Percentiles rank a stretch among this genome's conserved stretches.
phyloP scores from a whole-genome alignment of 2,113 vertebrate species.

The Chionodraco myersi region DNA sequence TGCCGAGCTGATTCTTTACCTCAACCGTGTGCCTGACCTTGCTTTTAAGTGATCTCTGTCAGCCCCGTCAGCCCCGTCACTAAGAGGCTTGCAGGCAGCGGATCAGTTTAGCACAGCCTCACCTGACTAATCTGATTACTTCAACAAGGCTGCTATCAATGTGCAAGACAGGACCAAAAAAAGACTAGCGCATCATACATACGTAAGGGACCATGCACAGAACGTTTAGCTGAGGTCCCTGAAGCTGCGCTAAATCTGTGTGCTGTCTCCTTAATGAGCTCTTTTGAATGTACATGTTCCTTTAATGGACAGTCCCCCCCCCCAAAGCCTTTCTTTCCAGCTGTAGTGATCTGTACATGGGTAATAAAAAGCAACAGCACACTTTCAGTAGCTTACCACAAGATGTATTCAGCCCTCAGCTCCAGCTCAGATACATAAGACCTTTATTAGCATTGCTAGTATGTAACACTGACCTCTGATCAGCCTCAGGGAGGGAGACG shows the following conservation, averaged over 20 bases:
- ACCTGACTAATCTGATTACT: conserved; percentile 84
- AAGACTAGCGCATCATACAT: conserved; percentile 29
- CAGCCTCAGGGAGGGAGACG: not conserved
- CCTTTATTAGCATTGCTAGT: conserved; percentile 11
- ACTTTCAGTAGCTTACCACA: conserved; percentile 40
- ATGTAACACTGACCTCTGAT: not conserved
- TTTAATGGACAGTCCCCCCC: not conserved
- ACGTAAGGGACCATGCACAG: not conserved
- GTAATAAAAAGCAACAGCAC: conserved; percentile 37
- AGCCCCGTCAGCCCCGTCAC: conserved; percentile 60
- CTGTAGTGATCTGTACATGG: conserved; percentile 11
- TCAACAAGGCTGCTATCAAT: conserved; percentile 65
- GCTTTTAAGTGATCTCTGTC: conserved; percentile 68
- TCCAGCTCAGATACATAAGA: conserved; percentile 33
- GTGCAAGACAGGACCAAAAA: conserved; percentile 48
- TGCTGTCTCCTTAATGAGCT: not conserved
- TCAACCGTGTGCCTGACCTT: conserved; percentile 68
- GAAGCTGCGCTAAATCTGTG: not conserved
- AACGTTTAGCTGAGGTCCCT: not conserved
- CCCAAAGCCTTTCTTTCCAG: conserved; percentile 30
- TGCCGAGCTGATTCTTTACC: conserved; percentile 13
- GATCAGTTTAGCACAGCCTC: conserved; percentile 81
- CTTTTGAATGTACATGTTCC: not conserved
- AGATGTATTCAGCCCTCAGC: conserved; percentile 46
- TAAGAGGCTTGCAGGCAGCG: conserved; percentile 81